Conservation (phyloP, 2,888 invertebrate genomes). For the Drosophila borborema region DNA sequence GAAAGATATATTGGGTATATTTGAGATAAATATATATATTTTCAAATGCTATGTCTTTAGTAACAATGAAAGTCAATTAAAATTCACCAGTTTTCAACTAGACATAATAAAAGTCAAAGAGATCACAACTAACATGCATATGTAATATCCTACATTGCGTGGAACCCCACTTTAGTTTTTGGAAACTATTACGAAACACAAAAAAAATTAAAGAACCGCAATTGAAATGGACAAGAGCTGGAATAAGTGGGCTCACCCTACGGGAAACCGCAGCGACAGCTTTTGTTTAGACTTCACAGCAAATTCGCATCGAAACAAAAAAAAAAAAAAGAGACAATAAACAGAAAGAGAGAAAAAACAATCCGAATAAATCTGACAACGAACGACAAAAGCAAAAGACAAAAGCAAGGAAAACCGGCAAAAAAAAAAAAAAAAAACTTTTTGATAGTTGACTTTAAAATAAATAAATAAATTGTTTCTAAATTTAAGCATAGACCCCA, state of each 20-base stretch:
- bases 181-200: background rate
- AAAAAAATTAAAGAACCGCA: background rate
- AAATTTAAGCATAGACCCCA: conserved; percentile 33
- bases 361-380: conserved; percentile 43
- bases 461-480: conserved; percentile 64
- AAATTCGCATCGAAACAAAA: conserved; percentile 9
- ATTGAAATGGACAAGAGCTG: conserved; percentile 17
- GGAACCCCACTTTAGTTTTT: background rate
- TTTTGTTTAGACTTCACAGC: conserved; percentile 25
- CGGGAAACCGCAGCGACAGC: conserved; percentile 8
- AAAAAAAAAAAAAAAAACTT: conserved; percentile 8
- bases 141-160: background rate
- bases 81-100: background rate
- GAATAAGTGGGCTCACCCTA: conserved; percentile 6
- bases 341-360: conserved; percentile 20
- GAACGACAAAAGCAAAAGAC: conserved; percentile 37
- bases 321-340: conserved; percentile 4
- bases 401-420: conserved; percentile 8
- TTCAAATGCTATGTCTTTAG: too few relatives aligned
- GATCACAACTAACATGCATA: background rate
- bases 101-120: background rate
- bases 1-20: too few relatives aligned
- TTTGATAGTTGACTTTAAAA: conserved; percentile 36
- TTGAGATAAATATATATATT: background rate
- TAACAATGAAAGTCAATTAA: background rate